Base-by-base conservation (phyloP, 2,888 invertebrate genomes). In the Aleiodes alternator region DNA sequence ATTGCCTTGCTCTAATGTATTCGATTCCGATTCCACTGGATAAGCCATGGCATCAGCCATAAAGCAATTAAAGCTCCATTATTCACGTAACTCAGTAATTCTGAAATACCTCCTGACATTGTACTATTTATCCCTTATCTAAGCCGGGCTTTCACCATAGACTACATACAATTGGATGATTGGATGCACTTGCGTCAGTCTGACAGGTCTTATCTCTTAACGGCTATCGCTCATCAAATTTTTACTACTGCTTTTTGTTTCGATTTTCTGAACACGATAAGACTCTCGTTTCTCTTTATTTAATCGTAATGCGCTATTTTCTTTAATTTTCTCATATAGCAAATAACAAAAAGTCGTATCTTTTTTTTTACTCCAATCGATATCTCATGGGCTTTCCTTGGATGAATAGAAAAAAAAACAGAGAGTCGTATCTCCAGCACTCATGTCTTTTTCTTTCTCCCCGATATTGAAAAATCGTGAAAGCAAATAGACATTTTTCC, bases 1-100 rank as follows among this genome's bases (percentile, higher is more conserved):
- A 57, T 73, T 64, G 69, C 77, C 55, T 43, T 43, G 68, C 80
- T 77, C 73, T 84, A 80, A 83, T 84, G 81, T 82, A 79, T 56
- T 34, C 82, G 82, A 85, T 87, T 86, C 82, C 82, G 78, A 80
- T 85, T 82, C 71, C 74, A 78, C 78, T 72, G 51, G 83, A 83
- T 83, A 84, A 81, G 77, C 82, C 78, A 82, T 81, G 82, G 82
- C 81, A 81, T 78, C 76, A 76, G 73, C 78, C 78, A 79, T 83
- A 83, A 83, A 82, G 82, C 82, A 83, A 85, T 86, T 84, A 84
- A 81, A 80, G 82, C 77, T 85, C 84, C 85, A 87, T 87, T 87
- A 86, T 85, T 82, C 84, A 85, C 81, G 82, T 84, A 83, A 85
- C 83, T 82, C 75, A 79, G 77, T 75, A 79, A 81, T 81, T 82